phyloP scores from a whole-genome alignment of 2,888 invertebrate genomes.

The Athrips mouffetella region DNA sequence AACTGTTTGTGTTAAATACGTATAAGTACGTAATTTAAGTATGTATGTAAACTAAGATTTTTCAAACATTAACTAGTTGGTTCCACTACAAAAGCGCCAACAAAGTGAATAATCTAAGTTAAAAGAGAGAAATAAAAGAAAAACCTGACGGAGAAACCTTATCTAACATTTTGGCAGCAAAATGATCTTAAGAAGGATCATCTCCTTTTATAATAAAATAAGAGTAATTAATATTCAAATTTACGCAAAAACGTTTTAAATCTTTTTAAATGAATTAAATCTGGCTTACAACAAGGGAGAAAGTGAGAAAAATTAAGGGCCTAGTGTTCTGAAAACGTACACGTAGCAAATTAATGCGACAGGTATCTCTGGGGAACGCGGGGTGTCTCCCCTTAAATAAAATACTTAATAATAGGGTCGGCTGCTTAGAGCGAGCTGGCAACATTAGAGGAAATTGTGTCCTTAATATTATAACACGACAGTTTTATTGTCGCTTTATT shows the following conservation, averaged over 20 bases:
- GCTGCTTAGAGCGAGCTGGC: conserved; percentile 49
- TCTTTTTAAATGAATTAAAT: conserved; percentile 48
- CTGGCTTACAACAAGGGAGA: conserved; percentile 45
- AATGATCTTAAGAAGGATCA: conserved; percentile 11
- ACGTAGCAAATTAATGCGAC: conserved; percentile 67
- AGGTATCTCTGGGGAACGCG: conserved; percentile 63
- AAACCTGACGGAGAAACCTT: neutral
- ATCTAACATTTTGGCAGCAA: conserved; percentile 8
- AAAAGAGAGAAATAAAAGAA: too few species aligned
- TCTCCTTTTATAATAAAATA: conserved; percentile 1
- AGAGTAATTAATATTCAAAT: neutral
- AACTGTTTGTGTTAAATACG: too few species aligned
- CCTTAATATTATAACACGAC: conserved; percentile 46
- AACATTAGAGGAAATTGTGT: conserved; percentile 51
- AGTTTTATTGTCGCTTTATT: conserved; percentile 37
- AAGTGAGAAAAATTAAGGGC: conserved; percentile 45
- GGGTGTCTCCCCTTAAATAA: conserved; percentile 65
- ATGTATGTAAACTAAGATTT: too few species aligned
- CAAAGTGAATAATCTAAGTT: too few species aligned
- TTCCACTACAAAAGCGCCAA: too few species aligned
- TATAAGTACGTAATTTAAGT: too few species aligned
- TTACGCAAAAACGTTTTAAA: conserved; percentile 34
- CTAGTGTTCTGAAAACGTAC: conserved; percentile 25
- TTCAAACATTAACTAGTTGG: too few species aligned
- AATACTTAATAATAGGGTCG: conserved; percentile 66